These are phyloP conservation scores for Oryzias celebensis DNA, from an alignment of 2,113 vertebrate species.

Conservation along the genomic window DNA sequence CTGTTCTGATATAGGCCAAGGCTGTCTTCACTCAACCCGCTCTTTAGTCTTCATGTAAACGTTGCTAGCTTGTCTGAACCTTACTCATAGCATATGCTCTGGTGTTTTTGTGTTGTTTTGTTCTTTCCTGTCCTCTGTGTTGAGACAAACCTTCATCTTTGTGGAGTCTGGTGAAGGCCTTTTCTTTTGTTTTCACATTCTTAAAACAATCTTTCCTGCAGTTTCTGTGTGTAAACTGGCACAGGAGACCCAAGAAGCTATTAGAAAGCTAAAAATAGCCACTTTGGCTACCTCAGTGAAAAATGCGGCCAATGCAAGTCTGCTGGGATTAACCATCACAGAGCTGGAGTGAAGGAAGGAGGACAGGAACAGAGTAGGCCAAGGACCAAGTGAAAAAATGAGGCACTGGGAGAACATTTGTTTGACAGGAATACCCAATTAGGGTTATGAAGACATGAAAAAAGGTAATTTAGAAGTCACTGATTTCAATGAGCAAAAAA, in stretches of 20 bases:
- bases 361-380: conserved; percentile 23
- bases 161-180: too few species aligned
- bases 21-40: too few species aligned
- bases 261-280: conserved; percentile 40
- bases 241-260: conserved; percentile 42
- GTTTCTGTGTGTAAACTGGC: conserved; percentile 4
- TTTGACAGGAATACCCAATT: conserved; percentile 20
- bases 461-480: neutral
- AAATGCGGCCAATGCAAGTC: conserved; percentile 47
- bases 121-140: too few species aligned
- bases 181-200: neutral
- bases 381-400: conserved; percentile 40
- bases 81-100: too few species aligned
- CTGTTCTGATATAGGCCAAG: too few species aligned
- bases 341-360: conserved; percentile 20
- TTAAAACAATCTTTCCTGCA: neutral
- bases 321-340: conserved; percentile 35
- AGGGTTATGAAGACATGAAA: conserved; percentile 3
- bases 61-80: too few species aligned
- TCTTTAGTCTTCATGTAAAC: too few species aligned
- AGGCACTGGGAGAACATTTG: conserved; percentile 45
- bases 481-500: too few species aligned
- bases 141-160: too few species aligned
- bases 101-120: too few species aligned
- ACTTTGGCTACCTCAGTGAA: conserved; percentile 15